A percentile compares a stretch with the other conserved stretches of the same genome.
phyloP scores from a whole-genome alignment of 2,797 vertebrate genomes.

The Tiaroga cobitis region DNA sequence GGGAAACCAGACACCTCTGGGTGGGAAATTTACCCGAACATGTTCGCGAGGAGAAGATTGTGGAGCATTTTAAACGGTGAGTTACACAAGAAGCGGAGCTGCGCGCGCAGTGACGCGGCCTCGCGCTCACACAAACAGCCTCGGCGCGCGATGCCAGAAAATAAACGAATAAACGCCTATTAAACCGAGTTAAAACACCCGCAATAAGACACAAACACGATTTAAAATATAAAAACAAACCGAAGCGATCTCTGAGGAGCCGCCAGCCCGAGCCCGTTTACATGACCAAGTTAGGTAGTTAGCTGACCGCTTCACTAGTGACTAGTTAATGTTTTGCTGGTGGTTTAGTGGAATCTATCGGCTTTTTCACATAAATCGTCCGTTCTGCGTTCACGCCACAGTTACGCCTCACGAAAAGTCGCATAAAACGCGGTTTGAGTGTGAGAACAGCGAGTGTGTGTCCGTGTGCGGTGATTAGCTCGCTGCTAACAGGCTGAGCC shows the following conservation, averaged over 20 bases:
- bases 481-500: conserved; percentile 16
- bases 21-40: conserved; percentile 99
- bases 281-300: neutral
- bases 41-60: conserved; percentile 98
- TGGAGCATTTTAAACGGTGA: conserved; percentile 99
- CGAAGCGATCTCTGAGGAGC: neutral
- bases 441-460: neutral
- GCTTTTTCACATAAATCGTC: neutral
- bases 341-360: neutral
- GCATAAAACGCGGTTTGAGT: neutral
- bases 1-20: conserved; percentile 99
- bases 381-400: neutral
- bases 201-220: neutral
- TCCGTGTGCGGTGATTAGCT: neutral
- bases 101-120: conserved; percentile 61
- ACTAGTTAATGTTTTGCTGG: neutral
- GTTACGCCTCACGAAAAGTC: neutral
- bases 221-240: neutral
- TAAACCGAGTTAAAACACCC: neutral
- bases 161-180: neutral
- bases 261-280: neutral
- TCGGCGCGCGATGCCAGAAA: neutral
- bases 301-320: neutral
- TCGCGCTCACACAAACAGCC: conserved; percentile 44
- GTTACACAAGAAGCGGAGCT: conserved; percentile 76